Evolutionary conservation across 2,113 vertebrate species (phyloP), one percentile per base, ranked within the genome.

Genomic region (Axis porcinus): DNA sequence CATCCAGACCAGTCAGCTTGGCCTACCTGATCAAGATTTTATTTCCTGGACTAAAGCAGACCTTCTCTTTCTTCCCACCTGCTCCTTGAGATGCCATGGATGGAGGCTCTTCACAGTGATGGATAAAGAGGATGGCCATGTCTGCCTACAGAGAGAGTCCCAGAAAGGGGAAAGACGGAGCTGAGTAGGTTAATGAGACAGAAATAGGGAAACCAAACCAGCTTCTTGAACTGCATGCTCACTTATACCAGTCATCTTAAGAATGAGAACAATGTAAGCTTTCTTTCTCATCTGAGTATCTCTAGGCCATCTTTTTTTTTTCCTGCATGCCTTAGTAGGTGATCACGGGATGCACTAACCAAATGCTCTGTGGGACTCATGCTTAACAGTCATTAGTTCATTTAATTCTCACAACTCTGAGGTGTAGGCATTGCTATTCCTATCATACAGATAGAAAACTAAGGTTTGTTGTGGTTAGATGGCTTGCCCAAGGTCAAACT

Each of bases 191-290:
- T 33, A 62, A 67, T 27, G 50, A 94, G 81, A 94, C 30, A 74
- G 4, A 43, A 89, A 81, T 28, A 89, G 50, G 54, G 33, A 93
- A 94, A 78, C 78, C 11, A 70, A 78, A 64, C 10, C 12, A 62
- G 50, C n/a, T 84, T 90, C 92, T 95, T 54, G 40, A 96, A 60
- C 15, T 28, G 36, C 36, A 33, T 91, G 50, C 89, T 89, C 76
- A 79, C 55, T 74, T 58, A 70, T 43, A 90, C 54, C 64, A 81
- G 36, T 88, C 64, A 96, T 94, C n/a, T 95, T 36, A 95, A 92
- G 86, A 90, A 94, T 67, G 74, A 97, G 81, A 47, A 45, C 33
- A 83, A 78, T 25, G 27, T 25, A 52, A 17, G 7, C 54, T 60
- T 86, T 91, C 88, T 52, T 54, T 45, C 79, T 87, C 43, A 8